phyloP scores from a whole-genome alignment of 2,113 vertebrate species.

The Carollia perspicillata region DNA sequence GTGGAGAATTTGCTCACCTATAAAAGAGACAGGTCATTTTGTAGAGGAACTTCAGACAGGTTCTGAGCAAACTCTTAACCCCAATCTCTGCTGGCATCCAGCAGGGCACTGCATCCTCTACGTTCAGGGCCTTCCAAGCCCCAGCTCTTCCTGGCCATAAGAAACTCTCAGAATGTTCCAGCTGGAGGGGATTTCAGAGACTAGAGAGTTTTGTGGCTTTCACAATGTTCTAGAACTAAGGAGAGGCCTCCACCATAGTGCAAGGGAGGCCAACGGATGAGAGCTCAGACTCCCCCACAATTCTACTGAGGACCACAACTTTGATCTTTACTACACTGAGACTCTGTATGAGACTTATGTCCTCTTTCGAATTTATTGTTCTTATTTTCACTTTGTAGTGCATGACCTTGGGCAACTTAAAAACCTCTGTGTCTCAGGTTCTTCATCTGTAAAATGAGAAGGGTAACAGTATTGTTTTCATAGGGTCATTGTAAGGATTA shows the following conservation, averaged over 20 bases:
- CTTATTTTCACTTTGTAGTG: not conserved
- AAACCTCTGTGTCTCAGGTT: not conserved
- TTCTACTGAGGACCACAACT: not conserved
- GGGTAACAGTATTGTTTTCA: not conserved
- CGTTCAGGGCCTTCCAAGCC: not conserved
- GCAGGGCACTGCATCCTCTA: not conserved
- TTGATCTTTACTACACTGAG: not conserved
- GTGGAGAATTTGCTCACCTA: not conserved
- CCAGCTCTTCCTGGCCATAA: not conserved
- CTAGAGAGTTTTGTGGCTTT: not conserved
- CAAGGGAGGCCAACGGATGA: fast-evolving
- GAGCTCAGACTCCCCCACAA: not conserved
- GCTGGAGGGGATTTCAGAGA: not conserved
- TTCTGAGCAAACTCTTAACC: not conserved
- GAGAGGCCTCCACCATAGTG: not conserved
- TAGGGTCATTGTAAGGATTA: not conserved
- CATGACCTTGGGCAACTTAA: not conserved
- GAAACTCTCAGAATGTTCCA: not conserved
- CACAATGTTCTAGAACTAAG: not conserved
- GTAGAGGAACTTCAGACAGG: not conserved
- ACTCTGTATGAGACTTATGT: not conserved
- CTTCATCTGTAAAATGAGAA: not conserved
- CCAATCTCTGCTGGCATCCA: not conserved
- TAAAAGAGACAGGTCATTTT: not conserved
- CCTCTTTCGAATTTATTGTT: not conserved